Base-by-base conservation (phyloP, 2,797 vertebrate genomes). In the Diglossa cyanea region DNA sequence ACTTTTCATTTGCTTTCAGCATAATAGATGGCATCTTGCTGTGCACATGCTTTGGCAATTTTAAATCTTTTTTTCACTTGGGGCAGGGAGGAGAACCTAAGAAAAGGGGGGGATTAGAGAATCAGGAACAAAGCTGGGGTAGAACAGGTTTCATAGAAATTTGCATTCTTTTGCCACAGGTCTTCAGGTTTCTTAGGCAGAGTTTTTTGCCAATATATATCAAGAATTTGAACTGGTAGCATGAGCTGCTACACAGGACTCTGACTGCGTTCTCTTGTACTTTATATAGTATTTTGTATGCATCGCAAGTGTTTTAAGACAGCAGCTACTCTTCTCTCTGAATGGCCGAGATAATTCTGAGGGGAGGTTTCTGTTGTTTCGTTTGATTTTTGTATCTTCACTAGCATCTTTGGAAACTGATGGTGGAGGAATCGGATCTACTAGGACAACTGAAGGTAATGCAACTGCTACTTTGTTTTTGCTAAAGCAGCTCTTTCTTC, bases 401-500 rank as follows among this genome's bases (percentile, higher is more conserved):
- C 63, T 93, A 99, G 99, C 99, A 99, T 90, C 98, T 99, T 47
- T 99, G 99, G 99, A 99, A 99, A 57, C 95, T 99, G 95, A 99
- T 99, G 99, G 99, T 99, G 78, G 99, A 99, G 88, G 99, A 99
- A 96, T 98, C 99, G 0, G 99, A 99, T 93, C 98, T 99, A 83
- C 97, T 99, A 8, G 99, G 99, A 44, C 99, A 99, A 93, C 98
- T 99, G 40, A 99, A 99, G 99, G 99, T 99, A 98, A 96, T 74
- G 30, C 50, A 94, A 68, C 30, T 81, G 28, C 67, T 80, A 79
- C 31, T 48, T 92, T 66, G 31, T 20, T 94, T n/a, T 91, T 94
- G 88, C 65, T 89, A 76, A 88, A 72, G 61, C 55, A 83, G 47
- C 25, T 79, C 57, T n/a, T n/a, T 6, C 26, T 25, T 16, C 9